These are phyloP conservation scores for Taxidea taxus DNA, from an alignment of 2,113 vertebrate genomes.

Conservation along the genomic window DNA sequence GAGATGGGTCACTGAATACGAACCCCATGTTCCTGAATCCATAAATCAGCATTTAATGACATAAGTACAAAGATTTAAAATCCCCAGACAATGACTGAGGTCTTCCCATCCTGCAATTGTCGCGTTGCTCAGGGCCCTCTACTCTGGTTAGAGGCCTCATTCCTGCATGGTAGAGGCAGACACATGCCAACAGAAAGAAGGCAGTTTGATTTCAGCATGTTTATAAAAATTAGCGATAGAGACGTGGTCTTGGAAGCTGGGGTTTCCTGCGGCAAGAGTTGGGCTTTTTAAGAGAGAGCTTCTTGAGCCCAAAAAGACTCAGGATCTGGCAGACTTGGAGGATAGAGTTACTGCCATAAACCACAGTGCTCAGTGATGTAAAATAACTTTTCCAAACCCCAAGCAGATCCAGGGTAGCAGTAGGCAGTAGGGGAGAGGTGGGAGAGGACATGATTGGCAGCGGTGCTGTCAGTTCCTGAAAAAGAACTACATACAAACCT, in stretches of 20 bases:
- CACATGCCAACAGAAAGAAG: background rate
- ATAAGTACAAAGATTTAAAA: background rate
- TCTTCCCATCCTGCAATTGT: background rate
- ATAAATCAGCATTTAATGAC: background rate
- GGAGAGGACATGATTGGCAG: background rate
- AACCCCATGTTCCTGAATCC: background rate
- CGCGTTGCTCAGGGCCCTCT: background rate
- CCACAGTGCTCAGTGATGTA: background rate
- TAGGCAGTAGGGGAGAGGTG: background rate
- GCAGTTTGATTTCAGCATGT: background rate
- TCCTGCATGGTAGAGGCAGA: background rate
- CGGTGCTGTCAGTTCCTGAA: background rate
- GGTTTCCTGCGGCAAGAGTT: background rate
- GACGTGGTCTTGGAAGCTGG: background rate
- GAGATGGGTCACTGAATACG: background rate
- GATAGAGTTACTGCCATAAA: background rate
- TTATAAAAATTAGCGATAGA: background rate
- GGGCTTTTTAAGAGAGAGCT: background rate
- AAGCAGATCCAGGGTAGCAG: background rate
- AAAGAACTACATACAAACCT: background rate
- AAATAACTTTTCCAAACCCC: background rate
- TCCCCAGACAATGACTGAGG: background rate
- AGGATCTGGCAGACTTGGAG: background rate
- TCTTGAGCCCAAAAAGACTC: background rate
- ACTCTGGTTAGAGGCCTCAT: background rate